Evolutionary conservation across 2,888 invertebrate genomes (phyloP), one percentile per base, ranked within the genome.

Genomic region (Thymelicus sylvestris): DNA sequence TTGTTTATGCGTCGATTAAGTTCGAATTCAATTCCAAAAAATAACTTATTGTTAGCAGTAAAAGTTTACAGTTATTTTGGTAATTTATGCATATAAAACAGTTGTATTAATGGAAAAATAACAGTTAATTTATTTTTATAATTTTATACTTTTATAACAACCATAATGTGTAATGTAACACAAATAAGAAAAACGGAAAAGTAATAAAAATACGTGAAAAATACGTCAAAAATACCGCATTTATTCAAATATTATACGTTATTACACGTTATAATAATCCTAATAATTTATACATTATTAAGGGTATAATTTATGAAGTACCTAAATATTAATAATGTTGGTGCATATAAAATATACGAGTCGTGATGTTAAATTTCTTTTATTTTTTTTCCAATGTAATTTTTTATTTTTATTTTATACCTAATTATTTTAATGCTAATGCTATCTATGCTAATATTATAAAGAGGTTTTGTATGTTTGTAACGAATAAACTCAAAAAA

Each of bases 211-310:
- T 48, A n/a, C 48, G n/a, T 48, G 4, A 6, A n/a, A 8, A 48
- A 48, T 48, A n/a, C 48, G n/a, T 48, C 13, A 6, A n/a, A 8
- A 48, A 48, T 6, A 48, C n/a, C 6, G 48, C 48, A 48, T 48
- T 48, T 48, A 48, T 48, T 48, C 48, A n/a, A 48, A 48, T 48
- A 48, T 48, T 48, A 48, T 31, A 31, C 19, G 19, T 19, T 44
- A 10, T 10, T 48, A 48, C 13, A 13, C 48, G 48, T 48, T 6
- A 48, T 48, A 48, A 48, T 48, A 48, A 48, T 48, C 6, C 4
- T 48, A 44, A 44, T 44, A 8, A 48, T 48, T 48, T 48, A n/a
- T 48, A 48, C n/a, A 48, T 48, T 48, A 48, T 48, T 48, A 48
- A 48, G 48, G 6, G n/a, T 48, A n/a, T 48, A 48, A 48, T 48